Percentiles rank a stretch among this genome's conserved stretches.
Evolutionary conservation across 2,888 invertebrate species (phyloP).

Genomic region (Dorcus hopei): DNA sequence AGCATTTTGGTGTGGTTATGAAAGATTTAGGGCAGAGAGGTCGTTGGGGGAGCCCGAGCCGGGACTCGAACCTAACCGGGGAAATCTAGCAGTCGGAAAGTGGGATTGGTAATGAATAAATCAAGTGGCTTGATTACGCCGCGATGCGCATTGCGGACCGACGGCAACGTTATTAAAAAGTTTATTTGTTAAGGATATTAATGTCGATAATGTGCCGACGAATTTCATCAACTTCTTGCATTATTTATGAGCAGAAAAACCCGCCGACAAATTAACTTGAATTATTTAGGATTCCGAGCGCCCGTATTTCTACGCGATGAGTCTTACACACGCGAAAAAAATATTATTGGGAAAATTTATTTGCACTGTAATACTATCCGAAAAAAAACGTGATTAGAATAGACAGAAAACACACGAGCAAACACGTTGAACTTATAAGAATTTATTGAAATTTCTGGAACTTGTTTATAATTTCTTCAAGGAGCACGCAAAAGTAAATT

Average conservation of each 20-base stretch:
- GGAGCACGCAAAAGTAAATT: no score
- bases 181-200: slow-evolving; percentile 3
- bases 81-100: slow-evolving; percentile 34
- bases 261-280: not conserved
- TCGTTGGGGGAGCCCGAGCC: slow-evolving; percentile 15
- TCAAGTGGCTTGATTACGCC: slow-evolving; percentile 33
- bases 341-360: no score
- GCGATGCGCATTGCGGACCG: slow-evolving; percentile 28
- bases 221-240: not conserved
- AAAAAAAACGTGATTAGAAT: no score
- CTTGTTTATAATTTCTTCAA: no score
- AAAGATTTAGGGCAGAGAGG: slow-evolving; percentile 28
- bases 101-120: slow-evolving; percentile 36
- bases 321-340: no score
- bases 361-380: no score
- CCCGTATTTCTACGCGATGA: no score
- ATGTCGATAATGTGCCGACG: not conserved
- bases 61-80: slow-evolving; percentile 25
- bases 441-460: no score
- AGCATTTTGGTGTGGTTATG: slow-evolving; percentile 31
- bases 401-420: no score
- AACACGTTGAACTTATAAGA: no score
- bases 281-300: not conserved
- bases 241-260: not conserved
- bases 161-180: slow-evolving; percentile 3